phyloP scores from a whole-genome alignment of 2,888 invertebrate species.

The Choreutis nemorana region DNA sequence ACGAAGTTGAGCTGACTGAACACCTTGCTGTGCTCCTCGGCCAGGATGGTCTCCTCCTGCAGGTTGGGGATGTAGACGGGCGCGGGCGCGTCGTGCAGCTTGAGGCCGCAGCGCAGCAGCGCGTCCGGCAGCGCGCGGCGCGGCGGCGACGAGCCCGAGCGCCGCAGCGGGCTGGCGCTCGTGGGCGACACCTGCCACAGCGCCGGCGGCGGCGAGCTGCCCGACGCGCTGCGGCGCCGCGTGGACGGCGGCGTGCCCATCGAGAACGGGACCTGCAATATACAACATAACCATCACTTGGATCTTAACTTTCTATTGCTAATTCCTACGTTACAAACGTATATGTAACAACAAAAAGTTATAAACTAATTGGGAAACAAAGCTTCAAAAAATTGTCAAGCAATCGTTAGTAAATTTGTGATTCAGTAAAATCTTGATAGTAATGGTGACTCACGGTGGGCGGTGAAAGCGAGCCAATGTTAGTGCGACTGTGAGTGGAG shows the following conservation, averaged over 20 bases:
- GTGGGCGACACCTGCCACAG: constrained; percentile 88
- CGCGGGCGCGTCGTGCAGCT: constrained; percentile 47
- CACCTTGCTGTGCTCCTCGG: constrained; percentile 95
- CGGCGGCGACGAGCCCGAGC: constrained; percentile 61
- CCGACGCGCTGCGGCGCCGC: constrained; percentile 71
- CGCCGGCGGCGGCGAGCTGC: constrained; percentile 76
- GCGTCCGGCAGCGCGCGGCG: constrained; percentile 57
- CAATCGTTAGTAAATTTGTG: no score
- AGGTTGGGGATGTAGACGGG: constrained; percentile 89
- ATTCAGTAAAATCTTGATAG: no score
- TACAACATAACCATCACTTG: neutral
- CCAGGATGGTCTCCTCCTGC: constrained; percentile 94
- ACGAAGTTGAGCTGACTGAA: constrained; percentile 98
- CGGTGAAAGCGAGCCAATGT: constrained; percentile 91
- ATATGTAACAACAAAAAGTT: neutral
- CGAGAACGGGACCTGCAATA: constrained; percentile 73
- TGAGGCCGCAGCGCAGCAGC: constrained; percentile 52
- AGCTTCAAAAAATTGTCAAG: neutral
- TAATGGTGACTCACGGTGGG: constrained; percentile 74
- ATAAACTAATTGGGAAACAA: neutral
- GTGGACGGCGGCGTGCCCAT: constrained; percentile 83
- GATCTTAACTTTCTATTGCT: no score
- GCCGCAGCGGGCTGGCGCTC: constrained; percentile 74
- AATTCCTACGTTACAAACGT: no score
- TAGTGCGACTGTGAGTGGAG: constrained; percentile 77